phyloP scores from a whole-genome alignment of 2,113 vertebrate genomes.

The Labrus mixtus region DNA sequence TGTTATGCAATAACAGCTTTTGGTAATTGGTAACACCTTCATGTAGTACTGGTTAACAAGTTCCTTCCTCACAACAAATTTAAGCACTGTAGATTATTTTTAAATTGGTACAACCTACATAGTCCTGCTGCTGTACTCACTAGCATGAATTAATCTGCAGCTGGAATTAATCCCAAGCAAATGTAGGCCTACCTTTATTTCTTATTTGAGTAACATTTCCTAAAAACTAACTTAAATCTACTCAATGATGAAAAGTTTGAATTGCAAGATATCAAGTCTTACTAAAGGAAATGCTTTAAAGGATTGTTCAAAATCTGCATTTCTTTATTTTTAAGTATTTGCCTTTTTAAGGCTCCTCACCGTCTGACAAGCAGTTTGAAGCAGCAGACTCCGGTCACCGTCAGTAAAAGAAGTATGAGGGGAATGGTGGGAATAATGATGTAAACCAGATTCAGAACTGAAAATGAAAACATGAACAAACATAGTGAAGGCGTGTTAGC shows the following conservation, averaged over 20 bases:
- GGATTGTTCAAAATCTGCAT: neutral
- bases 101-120: too few species aligned
- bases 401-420: constrained; percentile 87
- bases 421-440: constrained; percentile 90
- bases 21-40: neutral
- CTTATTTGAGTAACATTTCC: too few species aligned
- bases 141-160: too few species aligned
- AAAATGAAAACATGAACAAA: constrained; percentile 14
- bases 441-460: constrained; percentile 87
- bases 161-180: too few species aligned
- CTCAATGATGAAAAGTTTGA: neutral
- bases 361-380: constrained; percentile 86
- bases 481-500: neutral
- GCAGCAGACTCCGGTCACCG: constrained; percentile 83
- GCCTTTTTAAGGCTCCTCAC: constrained; percentile 76
- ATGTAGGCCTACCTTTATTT: too few species aligned
- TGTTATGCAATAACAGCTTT: neutral
- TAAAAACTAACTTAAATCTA: too few species aligned
- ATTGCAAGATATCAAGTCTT: neutral
- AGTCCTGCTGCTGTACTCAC: too few species aligned
- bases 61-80: neutral
- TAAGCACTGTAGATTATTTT: too few species aligned
- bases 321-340: neutral
- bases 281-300: neutral
- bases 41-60: too few species aligned